Evolutionary conservation across 2,888 invertebrate genomes (phyloP), one percentile per base, ranked within the genome.

Genomic region (Synergus japonicus): DNA sequence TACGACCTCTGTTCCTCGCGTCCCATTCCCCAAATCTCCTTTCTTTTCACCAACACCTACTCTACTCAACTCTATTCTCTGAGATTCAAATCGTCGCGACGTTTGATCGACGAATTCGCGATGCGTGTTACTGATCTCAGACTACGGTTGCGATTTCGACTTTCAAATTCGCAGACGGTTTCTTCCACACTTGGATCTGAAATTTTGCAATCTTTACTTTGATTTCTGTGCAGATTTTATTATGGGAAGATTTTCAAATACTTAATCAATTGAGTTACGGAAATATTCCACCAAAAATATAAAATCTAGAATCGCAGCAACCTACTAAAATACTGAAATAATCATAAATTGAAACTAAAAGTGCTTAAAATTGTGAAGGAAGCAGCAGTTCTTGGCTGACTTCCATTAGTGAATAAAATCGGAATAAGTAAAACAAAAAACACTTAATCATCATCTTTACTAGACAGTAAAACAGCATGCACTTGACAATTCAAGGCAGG

Each of bases 51-150:
- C 49, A 44, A 65, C 37, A 64, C 66, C 67, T 63, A 65, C 58
- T 76, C 44, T 76, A 54, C 73, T 73, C 73, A 73, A 73, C 73
- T 73, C 54, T 73, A 77, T 78, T 79, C 76, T 77, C 69, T 65
- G 73, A 65, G 65, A 58, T 69, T 79, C 78, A 73, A 73, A 84
- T 84, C 82, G 82, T 84, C 82, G 82, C 83, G 82, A 85, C 87
- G 83, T 87, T 86, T 87, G 85, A 88, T 88, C 88, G 84, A 84
- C 82, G 82, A 85, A 83, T 85, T 86, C 82, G 84, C 84, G 87
- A 73, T 73, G 73, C 73, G 73, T 73, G 73, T 73, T 54, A 73
- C 73, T 73, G 73, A 73, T 73, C 73, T 73, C 73, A 29, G n/a
- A 73, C n/a, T 46, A 49, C 3, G 9, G 15, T 41, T n/a, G 49